phyloP scores from a whole-genome alignment of 2,888 invertebrate genomes.

The Alloscopus bannaensis region DNA sequence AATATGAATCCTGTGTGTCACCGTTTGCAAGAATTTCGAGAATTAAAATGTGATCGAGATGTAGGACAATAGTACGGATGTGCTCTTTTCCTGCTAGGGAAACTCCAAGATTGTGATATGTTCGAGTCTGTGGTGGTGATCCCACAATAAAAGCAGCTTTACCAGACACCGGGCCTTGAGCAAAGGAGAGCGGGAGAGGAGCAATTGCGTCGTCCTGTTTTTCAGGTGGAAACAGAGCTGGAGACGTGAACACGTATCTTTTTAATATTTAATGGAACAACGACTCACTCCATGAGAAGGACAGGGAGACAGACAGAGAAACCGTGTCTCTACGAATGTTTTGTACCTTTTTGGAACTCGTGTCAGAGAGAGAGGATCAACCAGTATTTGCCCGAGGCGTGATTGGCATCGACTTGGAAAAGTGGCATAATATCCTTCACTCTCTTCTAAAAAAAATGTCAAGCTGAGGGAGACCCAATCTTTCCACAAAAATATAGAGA shows the following conservation, averaged over 20 bases:
- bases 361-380: slow-evolving; percentile 9
- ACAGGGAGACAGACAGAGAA: slow-evolving; percentile 4
- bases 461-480: not conserved
- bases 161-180: too few species aligned
- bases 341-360: too few species aligned
- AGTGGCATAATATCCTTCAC: not conserved
- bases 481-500: too few species aligned
- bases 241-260: not conserved
- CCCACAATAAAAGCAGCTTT: too few species aligned
- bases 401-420: slow-evolving; percentile 34
- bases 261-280: not conserved
- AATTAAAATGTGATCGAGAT: slow-evolving; percentile 8
- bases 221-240: too few species aligned
- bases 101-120: slow-evolving; percentile 14
- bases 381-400: slow-evolving; percentile 29
- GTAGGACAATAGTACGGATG: slow-evolving; percentile 3
- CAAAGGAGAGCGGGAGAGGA: too few species aligned
- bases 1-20: too few species aligned
- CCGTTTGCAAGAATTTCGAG: slow-evolving; percentile 19
- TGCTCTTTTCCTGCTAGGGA: slow-evolving; percentile 6
- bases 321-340: not conserved
- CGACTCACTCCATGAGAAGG: not conserved
- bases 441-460: slow-evolving; percentile 5
- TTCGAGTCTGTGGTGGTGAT: too few species aligned
- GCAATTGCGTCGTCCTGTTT: too few species aligned